Evolutionary conservation across 1,140 invertebrate genomes (phyloP), one percentile per base, ranked within the genome.

Genomic region (Trachelipus rathkii): DNA sequence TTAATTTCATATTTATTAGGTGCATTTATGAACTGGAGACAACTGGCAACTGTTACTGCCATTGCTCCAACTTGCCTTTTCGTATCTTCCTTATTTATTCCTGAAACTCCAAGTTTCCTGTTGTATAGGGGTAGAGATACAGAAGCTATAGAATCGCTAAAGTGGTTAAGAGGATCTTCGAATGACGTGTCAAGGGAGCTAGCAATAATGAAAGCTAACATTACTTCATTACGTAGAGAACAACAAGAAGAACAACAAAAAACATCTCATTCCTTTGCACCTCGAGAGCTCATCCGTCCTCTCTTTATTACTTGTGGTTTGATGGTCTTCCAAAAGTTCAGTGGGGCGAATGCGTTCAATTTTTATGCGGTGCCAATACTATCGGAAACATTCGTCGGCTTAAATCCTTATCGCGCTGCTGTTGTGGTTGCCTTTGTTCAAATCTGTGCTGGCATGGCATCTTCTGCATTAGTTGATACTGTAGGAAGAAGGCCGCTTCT

Each of bases 321-420:
- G 70, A 93, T 94, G 92, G 91, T 93, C 85, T 93, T 94, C 84
- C 92, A 93, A 82, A 87, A 91, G 76, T 93, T 94, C 82, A 92
- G 91, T 73, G 92, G 92, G 15, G 91, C 91, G 13, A 92, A 92
- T 80, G 89, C 92, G 21, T 93, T 94, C 84, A 92, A 89, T 84
- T 93, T 92, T 83, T 94, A 94, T 84, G 91, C 92, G 23, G 92
- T 93, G 5, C 88, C 90, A 71, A 91, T 93, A 82, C 92, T 94
- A 82, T 89, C 89, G 73, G 79, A 92, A 84, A 92, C 91, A 0
- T 90, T 93, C 75, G 84, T 83, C 45, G 90, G 89, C 10, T 90
- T 93, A 85, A 92, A 92, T 84, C 92, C 92, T 15, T 92, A 94
- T 81, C 88, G 89, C 43, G 92, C 91, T 5, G 92, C 92, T 0